Base-by-base conservation (phyloP, 2,113 vertebrate genomes). In the Pseudorectes ferrugineus region DNA sequence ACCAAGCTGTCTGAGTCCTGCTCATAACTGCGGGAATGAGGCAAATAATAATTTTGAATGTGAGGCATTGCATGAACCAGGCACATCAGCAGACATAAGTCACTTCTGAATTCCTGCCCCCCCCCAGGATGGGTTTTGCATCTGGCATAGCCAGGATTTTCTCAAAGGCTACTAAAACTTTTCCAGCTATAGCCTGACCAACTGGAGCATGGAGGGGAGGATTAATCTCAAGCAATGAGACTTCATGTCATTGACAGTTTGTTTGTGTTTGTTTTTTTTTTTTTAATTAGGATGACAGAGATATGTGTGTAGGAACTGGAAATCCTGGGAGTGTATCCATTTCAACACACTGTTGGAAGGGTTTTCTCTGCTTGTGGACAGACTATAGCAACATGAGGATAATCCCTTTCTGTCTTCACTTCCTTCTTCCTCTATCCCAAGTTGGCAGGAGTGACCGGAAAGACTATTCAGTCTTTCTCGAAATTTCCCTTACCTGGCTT, bases 281-380 rank as follows among this genome's bases (percentile, higher is more conserved):
- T 71, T 85, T 24, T 12, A 29, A 66, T 71, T 46, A 92, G 31
- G 25, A 42, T 75, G 70, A n/a, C 57, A 85, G 66, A 85, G 24
- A 13, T 84, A 49, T 9, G 10, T 65, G 52, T 78, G 52, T 72
- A 82, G 81, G 61, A 89, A 88, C 61, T 65, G 54, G 36, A 94
- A 96, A 85, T 85, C n/a, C 61, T 91, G 25, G 3, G 11, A 87
- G 24, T 43, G 31, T 59, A 85, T 67, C 89, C 31, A 52, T 88
- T 68, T 93, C 83, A 76, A 48, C 57, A 84, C 35, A 46, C 21
- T 9, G 11, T 63, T 96, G 77, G 87, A 95, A 91, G 33, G 20
- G 40, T 23, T 78, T 93, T 89, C 73, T 89, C 22, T 75, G 61
- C 35, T 68, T 0, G 0, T 33, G 40, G 52, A 58, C 16, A 82